A percentile compares a stretch with the other conserved stretches of the same genome.
phyloP scores from a whole-genome alignment of 2,113 vertebrate genomes.

The Ursus arctos region DNA sequence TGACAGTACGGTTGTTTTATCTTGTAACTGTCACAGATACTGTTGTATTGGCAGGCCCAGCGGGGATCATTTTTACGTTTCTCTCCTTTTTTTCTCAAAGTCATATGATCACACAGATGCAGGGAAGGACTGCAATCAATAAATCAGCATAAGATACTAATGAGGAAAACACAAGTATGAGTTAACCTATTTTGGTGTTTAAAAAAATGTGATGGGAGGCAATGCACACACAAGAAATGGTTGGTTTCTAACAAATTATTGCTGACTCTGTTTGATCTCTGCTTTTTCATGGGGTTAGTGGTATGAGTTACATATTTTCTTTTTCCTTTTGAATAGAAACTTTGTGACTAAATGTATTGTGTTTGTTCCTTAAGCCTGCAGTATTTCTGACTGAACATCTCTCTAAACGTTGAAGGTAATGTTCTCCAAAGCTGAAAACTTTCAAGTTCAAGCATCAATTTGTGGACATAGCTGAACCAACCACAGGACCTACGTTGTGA shows the following conservation, averaged over 20 bases:
- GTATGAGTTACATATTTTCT: not conserved
- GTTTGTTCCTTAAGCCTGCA: not conserved
- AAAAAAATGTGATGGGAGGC: not conserved
- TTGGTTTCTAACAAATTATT: fast-evolving
- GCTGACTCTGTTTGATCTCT: fast-evolving
- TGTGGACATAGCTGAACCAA: not conserved
- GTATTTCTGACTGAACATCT: not conserved
- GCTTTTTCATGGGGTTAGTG: fast-evolving
- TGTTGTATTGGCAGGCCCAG: conserved; percentile 55
- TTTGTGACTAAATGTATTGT: not conserved
- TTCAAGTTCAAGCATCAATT: not conserved
- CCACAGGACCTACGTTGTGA: not conserved
- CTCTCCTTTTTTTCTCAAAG: not conserved
- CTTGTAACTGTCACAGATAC: conserved; percentile 54
- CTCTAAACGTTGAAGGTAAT: not conserved
- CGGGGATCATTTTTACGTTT: not conserved
- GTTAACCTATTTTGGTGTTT: not conserved
- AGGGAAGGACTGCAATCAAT: not conserved
- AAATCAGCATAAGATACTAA: not conserved
- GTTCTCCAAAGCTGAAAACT: not conserved
- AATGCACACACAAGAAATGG: not conserved
- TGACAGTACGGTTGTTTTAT: not conserved
- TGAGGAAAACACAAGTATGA: not conserved
- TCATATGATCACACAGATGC: not conserved
- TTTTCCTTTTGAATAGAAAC: not conserved